Evolutionary conservation across 2,888 invertebrate species (phyloP).

Genomic region (Papilio elwesi): DNA sequence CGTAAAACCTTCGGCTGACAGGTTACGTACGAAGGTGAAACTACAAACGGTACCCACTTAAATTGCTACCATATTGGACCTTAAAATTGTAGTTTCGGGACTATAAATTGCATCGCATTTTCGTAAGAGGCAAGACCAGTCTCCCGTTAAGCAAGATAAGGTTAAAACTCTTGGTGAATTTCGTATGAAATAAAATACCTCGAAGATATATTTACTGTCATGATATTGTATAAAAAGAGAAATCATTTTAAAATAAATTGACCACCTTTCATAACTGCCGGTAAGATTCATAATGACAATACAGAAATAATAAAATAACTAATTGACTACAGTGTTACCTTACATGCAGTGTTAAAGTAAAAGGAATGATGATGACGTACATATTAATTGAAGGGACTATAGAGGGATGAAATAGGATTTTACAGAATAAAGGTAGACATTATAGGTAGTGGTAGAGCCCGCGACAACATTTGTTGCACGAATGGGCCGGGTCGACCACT

Average conservation of each 20-base stretch:
- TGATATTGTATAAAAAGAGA: not conserved
- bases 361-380: too few species aligned
- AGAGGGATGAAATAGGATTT: too few species aligned
- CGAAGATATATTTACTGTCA: constrained; percentile 53
- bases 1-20: constrained; percentile 27
- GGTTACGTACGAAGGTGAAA: constrained; percentile 43
- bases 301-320: not conserved
- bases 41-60: constrained; percentile 50
- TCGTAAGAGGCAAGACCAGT: constrained; percentile 60
- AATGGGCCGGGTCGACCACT: too few species aligned
- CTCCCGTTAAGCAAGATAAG: constrained; percentile 67
- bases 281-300: not conserved
- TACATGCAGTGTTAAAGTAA: not conserved
- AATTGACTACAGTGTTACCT: not conserved
- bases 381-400: too few species aligned
- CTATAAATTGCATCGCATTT: constrained; percentile 56
- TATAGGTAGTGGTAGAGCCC: too few species aligned
- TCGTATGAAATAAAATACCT: constrained; percentile 67
- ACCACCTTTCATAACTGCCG: not conserved
- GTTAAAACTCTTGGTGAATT: constrained; percentile 60
- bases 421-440: too few species aligned
- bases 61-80: constrained; percentile 61
- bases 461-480: too few species aligned
- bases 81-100: constrained; percentile 63
- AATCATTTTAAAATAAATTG: not conserved